Conservation (phyloP, 2,888 invertebrate genomes). For the Lasioglossum malachurum region DNA sequence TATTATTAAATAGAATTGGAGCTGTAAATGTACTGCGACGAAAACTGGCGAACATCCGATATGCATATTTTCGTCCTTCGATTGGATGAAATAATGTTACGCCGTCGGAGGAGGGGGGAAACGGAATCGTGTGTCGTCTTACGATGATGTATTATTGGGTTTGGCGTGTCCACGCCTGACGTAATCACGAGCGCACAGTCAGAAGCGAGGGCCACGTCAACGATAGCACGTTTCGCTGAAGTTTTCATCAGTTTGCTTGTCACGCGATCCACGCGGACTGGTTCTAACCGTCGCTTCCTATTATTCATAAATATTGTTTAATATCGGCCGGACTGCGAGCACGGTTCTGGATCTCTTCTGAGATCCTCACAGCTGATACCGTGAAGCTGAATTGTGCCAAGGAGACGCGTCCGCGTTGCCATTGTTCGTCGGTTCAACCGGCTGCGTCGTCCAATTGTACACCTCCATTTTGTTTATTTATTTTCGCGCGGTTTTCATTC, state of each 20-base stretch:
- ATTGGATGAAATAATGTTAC: conserved; percentile 50
- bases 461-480: conserved; percentile 12
- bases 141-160: conserved; percentile 62
- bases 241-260: conserved; percentile 58
- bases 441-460: neutral
- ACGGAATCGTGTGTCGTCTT: conserved; percentile 35
- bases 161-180: conserved; percentile 51
- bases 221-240: conserved; percentile 48
- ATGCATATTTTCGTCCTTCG: conserved; percentile 10
- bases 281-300: conserved; percentile 20
- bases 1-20: too few relatives aligned
- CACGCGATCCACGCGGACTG: conserved; percentile 53
- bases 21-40: too few relatives aligned
- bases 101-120: conserved; percentile 37
- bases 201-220: conserved; percentile 40
- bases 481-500: neutral
- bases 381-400: neutral
- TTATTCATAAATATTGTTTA: conserved; percentile 59
- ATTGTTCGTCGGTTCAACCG: neutral
- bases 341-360: neutral
- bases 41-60: neutral
- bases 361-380: conserved; percentile 14
- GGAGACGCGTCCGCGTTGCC: neutral
- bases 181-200: conserved; percentile 49
- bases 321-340: conserved; percentile 15